Conservation (phyloP, 2,113 vertebrate genomes). For the Fregata magnificens region DNA sequence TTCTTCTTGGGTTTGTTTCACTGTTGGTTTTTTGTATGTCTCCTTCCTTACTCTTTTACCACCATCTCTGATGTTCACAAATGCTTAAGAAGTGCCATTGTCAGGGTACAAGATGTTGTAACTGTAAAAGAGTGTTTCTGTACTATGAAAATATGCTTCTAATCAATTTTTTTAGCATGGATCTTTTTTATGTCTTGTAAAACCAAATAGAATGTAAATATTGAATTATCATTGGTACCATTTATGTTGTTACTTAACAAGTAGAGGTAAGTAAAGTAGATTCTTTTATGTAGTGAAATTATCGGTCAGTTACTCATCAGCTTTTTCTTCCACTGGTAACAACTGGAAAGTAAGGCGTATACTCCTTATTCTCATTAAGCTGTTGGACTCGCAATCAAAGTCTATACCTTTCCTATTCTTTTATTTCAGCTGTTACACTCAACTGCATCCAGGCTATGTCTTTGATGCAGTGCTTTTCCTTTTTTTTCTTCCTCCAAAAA, state of each 20-base stretch:
- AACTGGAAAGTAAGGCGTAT: background rate
- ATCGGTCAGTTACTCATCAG: rapidly evolving
- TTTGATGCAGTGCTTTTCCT: background rate
- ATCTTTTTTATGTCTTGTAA: background rate
- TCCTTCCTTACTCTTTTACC: background rate
- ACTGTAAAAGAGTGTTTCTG: background rate
- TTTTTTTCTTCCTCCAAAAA: background rate
- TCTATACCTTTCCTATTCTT: background rate
- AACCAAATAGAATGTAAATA: background rate
- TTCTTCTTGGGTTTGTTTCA: background rate
- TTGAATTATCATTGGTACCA: background rate
- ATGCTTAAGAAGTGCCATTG: background rate
- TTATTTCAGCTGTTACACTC: background rate
- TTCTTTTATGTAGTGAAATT: background rate
- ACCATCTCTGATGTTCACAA: background rate
- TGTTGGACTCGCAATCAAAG: background rate
- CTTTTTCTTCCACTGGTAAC: background rate
- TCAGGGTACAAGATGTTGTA: background rate
- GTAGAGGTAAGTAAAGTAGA: background rate
- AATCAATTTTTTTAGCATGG: background rate
- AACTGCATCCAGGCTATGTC: background rate
- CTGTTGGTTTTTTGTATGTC: background rate
- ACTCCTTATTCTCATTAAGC: background rate
- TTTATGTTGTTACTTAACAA: background rate
- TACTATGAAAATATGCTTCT: background rate